These are phyloP conservation scores for Ptilodon capucinus DNA, from an alignment of 2,888 invertebrate genomes.

Conservation along the genomic window DNA sequence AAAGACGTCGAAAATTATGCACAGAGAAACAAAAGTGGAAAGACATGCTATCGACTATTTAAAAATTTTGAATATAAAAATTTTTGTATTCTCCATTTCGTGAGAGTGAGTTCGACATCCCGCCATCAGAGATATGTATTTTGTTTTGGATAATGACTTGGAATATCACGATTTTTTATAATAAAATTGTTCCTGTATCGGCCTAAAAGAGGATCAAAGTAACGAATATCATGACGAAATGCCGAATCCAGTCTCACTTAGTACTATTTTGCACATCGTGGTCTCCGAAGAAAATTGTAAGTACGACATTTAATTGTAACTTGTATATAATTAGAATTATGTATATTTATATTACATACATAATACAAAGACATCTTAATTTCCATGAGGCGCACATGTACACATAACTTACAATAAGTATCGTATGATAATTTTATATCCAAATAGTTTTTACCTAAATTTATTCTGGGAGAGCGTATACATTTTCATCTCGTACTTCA, in stretches of 20 bases:
- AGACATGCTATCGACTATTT: slow-evolving; percentile 77
- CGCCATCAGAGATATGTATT: slow-evolving; percentile 77
- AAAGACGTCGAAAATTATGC: slow-evolving; percentile 75
- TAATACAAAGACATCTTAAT: slow-evolving; percentile 80
- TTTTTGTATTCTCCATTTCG: slow-evolving; percentile 51
- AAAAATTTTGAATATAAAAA: slow-evolving; percentile 80
- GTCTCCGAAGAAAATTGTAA: slow-evolving; percentile 76
- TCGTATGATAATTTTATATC: slow-evolving; percentile 79
- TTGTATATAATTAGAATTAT: slow-evolving; percentile 80
- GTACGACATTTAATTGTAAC: slow-evolving; percentile 74
- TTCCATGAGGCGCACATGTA: slow-evolving; percentile 79
- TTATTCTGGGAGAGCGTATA: slow-evolving; percentile 81
- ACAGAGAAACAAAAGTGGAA: slow-evolving; percentile 64
- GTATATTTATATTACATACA: slow-evolving; percentile 81
- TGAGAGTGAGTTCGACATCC: slow-evolving; percentile 67
- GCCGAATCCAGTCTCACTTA: slow-evolving; percentile 58
- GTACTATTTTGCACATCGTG: slow-evolving; percentile 68
- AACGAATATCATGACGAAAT: slow-evolving; percentile 59
- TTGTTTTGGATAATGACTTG: slow-evolving; percentile 45
- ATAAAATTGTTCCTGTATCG: slow-evolving; percentile 33
- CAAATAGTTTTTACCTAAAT: slow-evolving; percentile 79
- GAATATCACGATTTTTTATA: slow-evolving; percentile 31
- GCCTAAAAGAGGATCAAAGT: slow-evolving; percentile 37
- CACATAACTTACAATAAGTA: slow-evolving; percentile 75
- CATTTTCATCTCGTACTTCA: slow-evolving; percentile 76